Conservation (phyloP, 1,140 invertebrate species). For the Nasonia giraulti region DNA sequence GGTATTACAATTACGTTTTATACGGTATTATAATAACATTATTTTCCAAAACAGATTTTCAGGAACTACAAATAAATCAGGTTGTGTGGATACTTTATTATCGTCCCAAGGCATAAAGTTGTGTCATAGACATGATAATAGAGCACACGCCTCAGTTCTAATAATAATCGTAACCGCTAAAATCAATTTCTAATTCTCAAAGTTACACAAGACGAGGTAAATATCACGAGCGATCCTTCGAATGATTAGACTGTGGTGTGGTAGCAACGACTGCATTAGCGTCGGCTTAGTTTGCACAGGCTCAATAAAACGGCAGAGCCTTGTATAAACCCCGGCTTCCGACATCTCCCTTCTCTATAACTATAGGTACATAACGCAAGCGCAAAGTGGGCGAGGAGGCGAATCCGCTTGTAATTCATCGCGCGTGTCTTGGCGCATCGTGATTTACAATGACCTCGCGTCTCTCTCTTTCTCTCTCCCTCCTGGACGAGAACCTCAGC, state of each 20-base stretch:
- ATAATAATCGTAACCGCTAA: background rate
- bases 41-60: no score
- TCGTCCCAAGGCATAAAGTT: no score
- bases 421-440: constrained; percentile 42
- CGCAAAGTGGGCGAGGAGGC: background rate
- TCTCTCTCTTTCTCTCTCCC: constrained; percentile 13
- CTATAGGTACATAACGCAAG: background rate
- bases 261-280: background rate
- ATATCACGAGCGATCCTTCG: background rate
- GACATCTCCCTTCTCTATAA: background rate
- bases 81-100: no score
- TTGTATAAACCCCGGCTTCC: background rate
- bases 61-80: no score
- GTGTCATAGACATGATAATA: no score
- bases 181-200: background rate
- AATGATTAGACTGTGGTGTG: background rate
- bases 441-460: constrained; percentile 59
- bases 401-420: constrained; percentile 58
- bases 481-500: constrained; percentile 54
- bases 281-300: constrained; percentile 17
- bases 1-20: no score
- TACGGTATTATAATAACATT: no score
- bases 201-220: background rate
- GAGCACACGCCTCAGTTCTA: background rate
- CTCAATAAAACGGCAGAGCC: constrained; percentile 23